These are phyloP conservation scores for Gadus chalcogrammus DNA, from an alignment of 2,113 vertebrate genomes.

Conservation along the genomic window DNA sequence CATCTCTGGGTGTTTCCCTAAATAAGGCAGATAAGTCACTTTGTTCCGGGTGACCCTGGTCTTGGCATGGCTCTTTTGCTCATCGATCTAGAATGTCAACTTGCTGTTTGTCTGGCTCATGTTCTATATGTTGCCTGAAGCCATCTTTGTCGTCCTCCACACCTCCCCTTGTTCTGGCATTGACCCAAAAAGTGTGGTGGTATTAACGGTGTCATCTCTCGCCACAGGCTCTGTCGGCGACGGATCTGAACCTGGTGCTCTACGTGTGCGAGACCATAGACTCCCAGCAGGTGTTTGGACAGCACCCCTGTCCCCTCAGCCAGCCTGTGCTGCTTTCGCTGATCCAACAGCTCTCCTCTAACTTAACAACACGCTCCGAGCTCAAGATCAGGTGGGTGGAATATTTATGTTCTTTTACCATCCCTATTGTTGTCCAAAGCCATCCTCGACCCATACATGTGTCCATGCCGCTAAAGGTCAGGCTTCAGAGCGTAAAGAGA, in stretches of 20 bases:
- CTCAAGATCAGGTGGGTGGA: constrained; percentile 88
- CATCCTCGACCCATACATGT: too few species aligned
- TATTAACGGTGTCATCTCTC: neutral
- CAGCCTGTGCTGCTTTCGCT: constrained; percentile 97
- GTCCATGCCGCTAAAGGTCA: too few species aligned
- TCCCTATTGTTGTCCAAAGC: too few species aligned
- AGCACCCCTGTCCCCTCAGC: constrained; percentile 87
- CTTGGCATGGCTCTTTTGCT: too few species aligned
- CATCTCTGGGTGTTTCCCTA: too few species aligned
- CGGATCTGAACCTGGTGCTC: constrained; percentile 93
- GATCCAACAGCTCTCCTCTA: constrained; percentile 97
- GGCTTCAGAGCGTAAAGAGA: too few species aligned
- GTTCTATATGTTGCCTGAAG: too few species aligned
- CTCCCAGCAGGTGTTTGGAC: constrained; percentile 92
- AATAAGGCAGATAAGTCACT: too few species aligned
- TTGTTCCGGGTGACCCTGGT: too few species aligned
- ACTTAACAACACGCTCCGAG: constrained; percentile 87
- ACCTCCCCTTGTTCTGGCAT: neutral
- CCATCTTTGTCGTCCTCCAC: neutral
- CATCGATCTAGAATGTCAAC: too few species aligned
- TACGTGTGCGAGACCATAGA: constrained; percentile 97
- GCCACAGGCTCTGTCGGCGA: constrained; percentile 89
- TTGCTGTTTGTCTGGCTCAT: too few species aligned
- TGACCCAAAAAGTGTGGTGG: neutral
- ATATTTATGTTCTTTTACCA: too few species aligned